Base-by-base conservation (phyloP, 2,113 vertebrate species). In the Aptenodytes forsteri region DNA sequence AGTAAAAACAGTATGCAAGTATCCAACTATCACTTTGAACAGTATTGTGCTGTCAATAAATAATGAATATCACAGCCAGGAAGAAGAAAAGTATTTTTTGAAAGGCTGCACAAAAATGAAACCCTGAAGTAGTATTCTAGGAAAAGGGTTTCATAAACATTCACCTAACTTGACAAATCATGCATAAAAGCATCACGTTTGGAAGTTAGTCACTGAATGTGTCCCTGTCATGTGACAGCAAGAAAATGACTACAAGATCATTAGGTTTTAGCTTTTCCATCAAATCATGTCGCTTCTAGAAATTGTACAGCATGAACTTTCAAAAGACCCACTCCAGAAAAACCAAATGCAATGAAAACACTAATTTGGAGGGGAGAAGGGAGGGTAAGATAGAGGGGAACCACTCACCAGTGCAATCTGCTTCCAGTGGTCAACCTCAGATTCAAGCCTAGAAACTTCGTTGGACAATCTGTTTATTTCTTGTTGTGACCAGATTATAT, bases 391-490 rank as follows among this genome's bases (percentile, higher is more conserved):
- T 13, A 40, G 32, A 76, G 8, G 17, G 20, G 42, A 92, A 61
- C 25, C 20, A 97, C 87, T 90, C 78, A 99, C 99, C 98, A 99
- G 98, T 64, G 99, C 99, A 87, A 99, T 95, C 54, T 98, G 98
- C 88, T 98, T 99, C 99, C 99, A 99, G 86, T 99, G 99, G 20
- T 98, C 94, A 90, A 98, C 98, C 96, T 99, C 99, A 1, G 98
- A 98, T 94, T 99, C 99, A 26, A 99, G 98, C 38, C 98, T 98
- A 86, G 98, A 98, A 93, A 99, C 98, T 94, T 99, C 98, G 80
- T 98, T 98, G 65, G 99, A 99, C 87, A 99, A 97, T 46, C 98
- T 98, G 97, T 99, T 99, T 97, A 99, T 99, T 98, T 99, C 99
- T 96, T 99, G 99, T 72, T 99, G 99, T 12, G 99, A 99, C 98